These are phyloP conservation scores for Drosophila neonasuta DNA, from an alignment of 2,888 invertebrate species.

Conservation along the genomic window DNA sequence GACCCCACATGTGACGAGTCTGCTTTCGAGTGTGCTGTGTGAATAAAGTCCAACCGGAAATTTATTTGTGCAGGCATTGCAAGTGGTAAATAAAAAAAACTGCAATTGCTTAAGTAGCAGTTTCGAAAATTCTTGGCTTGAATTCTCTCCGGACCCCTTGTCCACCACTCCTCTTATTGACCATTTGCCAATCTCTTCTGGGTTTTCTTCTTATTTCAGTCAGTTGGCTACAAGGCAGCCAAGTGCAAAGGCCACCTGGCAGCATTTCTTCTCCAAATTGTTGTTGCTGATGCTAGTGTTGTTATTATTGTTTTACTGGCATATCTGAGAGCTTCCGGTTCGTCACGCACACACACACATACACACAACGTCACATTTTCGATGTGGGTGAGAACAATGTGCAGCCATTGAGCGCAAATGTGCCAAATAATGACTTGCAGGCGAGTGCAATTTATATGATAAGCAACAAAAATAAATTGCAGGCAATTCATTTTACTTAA, in stretches of 20 bases:
- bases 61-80: conserved; percentile 45
- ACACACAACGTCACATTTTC: conserved; percentile 21
- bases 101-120: conserved; percentile 55
- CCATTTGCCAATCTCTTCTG: conserved; percentile 31
- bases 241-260: conserved; percentile 72
- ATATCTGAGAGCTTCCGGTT: conserved; percentile 71
- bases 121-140: conserved; percentile 36
- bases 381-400: conserved; percentile 64
- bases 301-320: conserved; percentile 25
- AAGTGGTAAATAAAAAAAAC: conserved; percentile 50
- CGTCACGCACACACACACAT: conserved; percentile 61
- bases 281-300: conserved; percentile 23
- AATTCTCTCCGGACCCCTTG: neutral
- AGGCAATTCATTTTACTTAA: conserved; percentile 79
- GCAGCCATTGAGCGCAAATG: conserved; percentile 77
- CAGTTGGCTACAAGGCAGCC: conserved; percentile 62
- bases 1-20: too few species aligned
- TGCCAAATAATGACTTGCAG: conserved; percentile 79
- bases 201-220: conserved; percentile 7
- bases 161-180: conserved; percentile 22
- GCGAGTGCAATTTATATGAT: conserved; percentile 79
- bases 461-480: conserved; percentile 79
- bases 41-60: conserved; percentile 33
- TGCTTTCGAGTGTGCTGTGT: neutral
- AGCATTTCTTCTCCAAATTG: conserved; percentile 45